Evolutionary conservation across 1,140 invertebrate genomes (phyloP), one percentile per base, ranked within the genome.

Genomic region (Drosophila seguyi): DNA sequence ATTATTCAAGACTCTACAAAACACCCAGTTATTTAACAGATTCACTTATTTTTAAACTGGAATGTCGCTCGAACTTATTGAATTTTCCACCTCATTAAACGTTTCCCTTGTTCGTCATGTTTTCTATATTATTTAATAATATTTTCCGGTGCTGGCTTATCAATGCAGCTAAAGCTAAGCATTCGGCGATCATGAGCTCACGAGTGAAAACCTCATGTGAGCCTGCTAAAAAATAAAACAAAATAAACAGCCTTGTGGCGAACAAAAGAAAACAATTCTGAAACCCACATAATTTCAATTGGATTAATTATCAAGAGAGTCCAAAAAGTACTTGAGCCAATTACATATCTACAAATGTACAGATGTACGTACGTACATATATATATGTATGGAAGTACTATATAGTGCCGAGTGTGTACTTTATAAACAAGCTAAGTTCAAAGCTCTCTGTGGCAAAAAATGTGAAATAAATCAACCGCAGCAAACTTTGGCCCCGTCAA

Each of bases 351-450:
- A 45, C 52, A 75, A 42, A 53, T 44, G 29, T 47, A 39, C 36
- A 18, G 8, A n/a, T 38, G 25, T 50, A 29, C 7, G 8, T 66
- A 31, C 53, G 20, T 41, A 18, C 18, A 25, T 29, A 27, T 27
- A 48, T 11, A 29, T 47, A n/a, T 0, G n/a, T n/a, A n/a, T n/a
- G n/a, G n/a, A n/a, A 48, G 27, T n/a, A 22, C 22, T 59, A 22
- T 69, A 55, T 55, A 55, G 52, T 55, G 52, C 52, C 34, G 52
- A 36, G 27, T 56, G 6, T 55, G 42, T 53, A 52, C 31, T 56
- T 58, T 57, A 44, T 63, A 65, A 82, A 62, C 53, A 69, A 75
- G 75, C 66, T 63, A 56, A 74, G 78, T 77, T 77, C 62, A 85
- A 85, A 74, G 71, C 71, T 74, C 71, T 14, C 29, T 44, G 31